Conservation (phyloP, 2,113 vertebrate genomes). For the Megalops atlanticus region DNA sequence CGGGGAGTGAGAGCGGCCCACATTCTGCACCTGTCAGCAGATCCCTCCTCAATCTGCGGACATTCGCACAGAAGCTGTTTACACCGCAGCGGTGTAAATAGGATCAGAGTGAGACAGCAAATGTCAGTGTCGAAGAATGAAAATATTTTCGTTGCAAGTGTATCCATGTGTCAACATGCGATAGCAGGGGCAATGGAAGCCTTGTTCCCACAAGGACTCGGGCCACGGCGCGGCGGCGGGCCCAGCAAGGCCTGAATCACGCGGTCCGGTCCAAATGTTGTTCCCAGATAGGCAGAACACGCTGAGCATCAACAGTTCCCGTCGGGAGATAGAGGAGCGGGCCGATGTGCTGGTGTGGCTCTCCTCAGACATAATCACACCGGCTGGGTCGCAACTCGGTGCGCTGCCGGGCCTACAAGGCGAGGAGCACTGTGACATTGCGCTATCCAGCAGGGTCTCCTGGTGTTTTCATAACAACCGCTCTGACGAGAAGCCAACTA, state of each 20-base stretch:
- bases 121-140: slow-evolving; percentile 80
- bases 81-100: slow-evolving; percentile 70
- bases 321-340: slow-evolving; percentile 59
- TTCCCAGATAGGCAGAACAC: slow-evolving; percentile 68
- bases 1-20: background rate
- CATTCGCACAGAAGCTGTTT: slow-evolving; percentile 83
- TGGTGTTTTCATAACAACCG: slow-evolving; percentile 49
- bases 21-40: slow-evolving; percentile 62
- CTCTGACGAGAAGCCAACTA: background rate
- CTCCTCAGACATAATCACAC: slow-evolving; percentile 12
- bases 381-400: background rate
- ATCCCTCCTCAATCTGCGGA: background rate
- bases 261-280: slow-evolving; percentile 42
- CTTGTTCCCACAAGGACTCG: slow-evolving; percentile 74
- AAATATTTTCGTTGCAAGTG: slow-evolving; percentile 89
- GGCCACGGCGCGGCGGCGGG: slow-evolving; percentile 42
- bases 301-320: slow-evolving; percentile 64
- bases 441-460: slow-evolving; percentile 9
- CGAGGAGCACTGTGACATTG: background rate
- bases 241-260: slow-evolving; percentile 22
- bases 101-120: slow-evolving; percentile 74
- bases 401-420: background rate
- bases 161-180: slow-evolving; percentile 87
- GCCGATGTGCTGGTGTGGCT: slow-evolving; percentile 44
- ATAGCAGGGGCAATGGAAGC: slow-evolving; percentile 70